Evolutionary conservation across 37 sponge, comb jelly and placozoan genomes (phyloP), one percentile per base, ranked within the genome.

Genomic region (Petrosia ficiformis): DNA sequence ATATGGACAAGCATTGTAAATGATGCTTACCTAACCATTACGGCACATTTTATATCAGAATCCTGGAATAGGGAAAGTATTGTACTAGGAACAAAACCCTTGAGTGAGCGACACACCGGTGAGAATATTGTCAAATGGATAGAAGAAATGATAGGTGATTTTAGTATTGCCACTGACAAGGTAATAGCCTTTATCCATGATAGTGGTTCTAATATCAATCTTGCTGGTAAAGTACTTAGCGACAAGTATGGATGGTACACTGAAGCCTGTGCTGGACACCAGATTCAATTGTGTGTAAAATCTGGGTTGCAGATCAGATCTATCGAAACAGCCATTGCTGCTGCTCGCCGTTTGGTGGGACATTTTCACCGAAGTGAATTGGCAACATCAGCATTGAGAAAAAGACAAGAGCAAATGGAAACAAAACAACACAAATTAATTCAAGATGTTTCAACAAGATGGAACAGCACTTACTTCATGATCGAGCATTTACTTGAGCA

Each of bases 401-500:
- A 4, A 4, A 3, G 52, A 2, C 73, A 72, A 11, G 29, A 39
- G 8, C 5, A 40, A 4, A 39, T 72, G 73, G 22, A 48, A 48
- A 14, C 14, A 8, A n/a, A 24, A 6, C 1, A 35, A 38, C 72
- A 71, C 44, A 71, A 11, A 3, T 35, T 67, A 19, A 11, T 67
- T 2, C 68, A 67, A 3, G 68, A 67, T 2, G 68, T 67, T 24
- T 67, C 68, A 3, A 67, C 68, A 10, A 25, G 65, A 25, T 69
- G 71, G 71, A 69, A 69, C 71, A 40, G 42, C 5, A 71, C 29
- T 2, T 38, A n/a, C n/a, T n/a, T n/a, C n/a, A 71, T 71, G 72
- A 71, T 42, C 4, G 73, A n/a, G n/a, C n/a, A n/a, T 21, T 54
- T 72, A 3, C 6, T 72, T 39, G 52, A 72, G 11, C 73, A 72